phyloP scores from a whole-genome alignment of 2,113 vertebrate genomes.

The Alligator mississippiensis region DNA sequence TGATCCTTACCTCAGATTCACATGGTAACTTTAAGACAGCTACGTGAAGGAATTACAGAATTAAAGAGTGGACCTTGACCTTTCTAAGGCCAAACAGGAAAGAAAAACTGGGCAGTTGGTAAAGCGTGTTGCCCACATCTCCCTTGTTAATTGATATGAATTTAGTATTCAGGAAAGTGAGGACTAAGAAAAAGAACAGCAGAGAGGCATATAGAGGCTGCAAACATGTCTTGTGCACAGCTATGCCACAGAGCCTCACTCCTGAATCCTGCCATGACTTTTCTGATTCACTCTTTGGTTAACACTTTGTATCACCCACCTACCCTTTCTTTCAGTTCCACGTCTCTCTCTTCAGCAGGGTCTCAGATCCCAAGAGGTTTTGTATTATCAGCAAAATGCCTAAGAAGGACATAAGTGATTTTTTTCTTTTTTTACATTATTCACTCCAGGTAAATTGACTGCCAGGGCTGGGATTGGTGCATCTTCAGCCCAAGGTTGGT shows the following conservation, averaged over 20 bases:
- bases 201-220: slow-evolving; percentile 20
- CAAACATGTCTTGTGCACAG: not conserved
- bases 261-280: rapidly evolving
- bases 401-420: not conserved
- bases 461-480: not conserved
- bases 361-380: not conserved
- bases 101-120: not conserved
- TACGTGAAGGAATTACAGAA: not conserved
- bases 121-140: not conserved
- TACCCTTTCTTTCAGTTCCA: slow-evolving; percentile 4
- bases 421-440: not conserved
- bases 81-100: slow-evolving; percentile 41
- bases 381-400: slow-evolving; percentile 20
- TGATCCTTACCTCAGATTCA: not conserved
- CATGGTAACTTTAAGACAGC: slow-evolving; percentile 1
- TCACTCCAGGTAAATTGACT: not conserved
- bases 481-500: not conserved
- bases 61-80: not conserved
- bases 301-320: not conserved
- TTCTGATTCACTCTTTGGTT: not conserved
- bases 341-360: not conserved
- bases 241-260: not conserved
- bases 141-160: not conserved
- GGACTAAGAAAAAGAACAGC: not conserved
- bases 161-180: rapidly evolving